Evolutionary conservation across 2,888 invertebrate genomes (phyloP).

Genomic region (Graphium colonna): DNA sequence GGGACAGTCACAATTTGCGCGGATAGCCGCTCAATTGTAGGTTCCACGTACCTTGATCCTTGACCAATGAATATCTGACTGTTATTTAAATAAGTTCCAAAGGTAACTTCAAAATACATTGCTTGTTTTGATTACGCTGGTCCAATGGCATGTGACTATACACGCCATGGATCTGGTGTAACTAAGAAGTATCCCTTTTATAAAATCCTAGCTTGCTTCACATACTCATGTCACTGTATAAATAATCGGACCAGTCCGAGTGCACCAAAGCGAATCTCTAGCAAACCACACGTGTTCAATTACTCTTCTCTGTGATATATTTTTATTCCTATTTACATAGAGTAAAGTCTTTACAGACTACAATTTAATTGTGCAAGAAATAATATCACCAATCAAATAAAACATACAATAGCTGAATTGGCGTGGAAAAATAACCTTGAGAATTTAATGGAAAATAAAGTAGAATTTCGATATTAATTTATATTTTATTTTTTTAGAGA

Average conservation of each 20-base stretch:
- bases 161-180: slow-evolving; percentile 11
- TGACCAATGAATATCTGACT: slow-evolving; percentile 27
- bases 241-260: slow-evolving; percentile 36
- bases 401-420: no score
- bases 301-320: slow-evolving; percentile 33
- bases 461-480: no score
- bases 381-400: no score
- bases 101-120: slow-evolving; percentile 20
- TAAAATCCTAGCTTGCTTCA: neutral
- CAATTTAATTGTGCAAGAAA: no score
- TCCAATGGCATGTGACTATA: neutral
- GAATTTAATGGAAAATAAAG: no score
- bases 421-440: no score
- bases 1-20: slow-evolving; percentile 46
- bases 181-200: neutral
- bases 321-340: no score
- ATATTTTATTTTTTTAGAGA: no score
- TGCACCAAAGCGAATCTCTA: slow-evolving; percentile 40
- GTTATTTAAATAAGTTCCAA: neutral
- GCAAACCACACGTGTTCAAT: slow-evolving; percentile 47
- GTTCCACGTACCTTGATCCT: slow-evolving; percentile 42
- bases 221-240: slow-evolving; percentile 31
- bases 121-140: neutral
- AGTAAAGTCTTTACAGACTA: no score
- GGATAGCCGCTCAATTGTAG: slow-evolving; percentile 45